These are phyloP conservation scores for Rhizomys pruinosus DNA, from an alignment of 2,113 vertebrate genomes.

Conservation along the genomic window DNA sequence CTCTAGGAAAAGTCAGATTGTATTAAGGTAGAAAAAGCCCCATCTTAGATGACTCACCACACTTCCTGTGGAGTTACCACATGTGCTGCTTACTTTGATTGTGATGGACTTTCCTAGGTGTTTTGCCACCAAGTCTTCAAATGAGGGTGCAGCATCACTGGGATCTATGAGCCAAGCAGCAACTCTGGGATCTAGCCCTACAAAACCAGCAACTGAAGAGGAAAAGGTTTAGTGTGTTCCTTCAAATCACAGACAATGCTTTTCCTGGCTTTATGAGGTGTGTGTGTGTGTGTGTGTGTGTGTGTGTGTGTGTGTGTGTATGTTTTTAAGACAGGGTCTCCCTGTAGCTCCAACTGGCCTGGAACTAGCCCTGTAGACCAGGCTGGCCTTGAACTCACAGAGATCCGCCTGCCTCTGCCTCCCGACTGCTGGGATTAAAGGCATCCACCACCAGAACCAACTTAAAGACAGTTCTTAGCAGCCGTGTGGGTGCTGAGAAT, in stretches of 20 bases:
- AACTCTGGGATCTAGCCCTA: slow-evolving; percentile 92
- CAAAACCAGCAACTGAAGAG: slow-evolving; percentile 86
- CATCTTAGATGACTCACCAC: slow-evolving; percentile 83
- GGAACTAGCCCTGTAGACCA: no score
- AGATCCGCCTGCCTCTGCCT: no score
- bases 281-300: no score
- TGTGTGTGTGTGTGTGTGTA: no score
- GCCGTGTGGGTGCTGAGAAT: no score
- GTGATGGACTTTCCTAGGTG: slow-evolving; percentile 80
- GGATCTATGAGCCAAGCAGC: slow-evolving; percentile 94
- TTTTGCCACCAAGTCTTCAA: slow-evolving; percentile 89
- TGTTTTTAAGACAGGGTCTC: no score
- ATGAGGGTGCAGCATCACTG: slow-evolving; percentile 87
- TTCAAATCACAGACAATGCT: not conserved
- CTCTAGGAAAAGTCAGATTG: not conserved
- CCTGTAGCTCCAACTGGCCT: no score
- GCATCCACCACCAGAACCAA: no score
- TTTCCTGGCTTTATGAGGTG: not conserved
- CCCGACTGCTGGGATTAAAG: no score
- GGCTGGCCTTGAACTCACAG: no score
- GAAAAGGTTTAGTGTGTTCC: not conserved
- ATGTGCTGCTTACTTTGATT: slow-evolving; percentile 37
- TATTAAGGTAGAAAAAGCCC: not conserved
- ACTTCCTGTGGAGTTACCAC: slow-evolving; percentile 60
- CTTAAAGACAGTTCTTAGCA: no score